Conservation (phyloP, 2,888 invertebrate species). For the Gibbula magus region DNA sequence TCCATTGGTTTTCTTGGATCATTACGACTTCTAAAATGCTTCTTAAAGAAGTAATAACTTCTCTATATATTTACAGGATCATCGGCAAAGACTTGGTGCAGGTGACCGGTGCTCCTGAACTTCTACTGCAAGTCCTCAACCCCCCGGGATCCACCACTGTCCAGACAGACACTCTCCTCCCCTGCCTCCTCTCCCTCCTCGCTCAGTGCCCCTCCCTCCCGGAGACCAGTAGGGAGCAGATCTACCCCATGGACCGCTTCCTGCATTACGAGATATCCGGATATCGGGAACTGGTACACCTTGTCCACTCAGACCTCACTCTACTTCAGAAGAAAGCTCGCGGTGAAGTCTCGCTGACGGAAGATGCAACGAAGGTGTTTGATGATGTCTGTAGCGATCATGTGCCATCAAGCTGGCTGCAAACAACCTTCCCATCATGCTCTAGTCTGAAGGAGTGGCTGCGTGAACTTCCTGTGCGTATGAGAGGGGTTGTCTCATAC, state of each 20-base stretch:
- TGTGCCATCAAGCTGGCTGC: slow-evolving; percentile 64
- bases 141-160: slow-evolving; percentile 40
- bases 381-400: slow-evolving; percentile 57
- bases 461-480: slow-evolving; percentile 44
- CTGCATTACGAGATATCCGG: slow-evolving; percentile 62
- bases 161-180: slow-evolving; percentile 47
- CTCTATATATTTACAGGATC: slow-evolving; percentile 43
- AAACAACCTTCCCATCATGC: slow-evolving; percentile 57
- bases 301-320: slow-evolving; percentile 54
- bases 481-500: slow-evolving; percentile 51
- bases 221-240: slow-evolving; percentile 59
- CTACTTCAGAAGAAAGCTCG: slow-evolving; percentile 49
- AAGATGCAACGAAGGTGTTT: slow-evolving; percentile 50
- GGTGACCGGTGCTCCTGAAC: slow-evolving; percentile 65
- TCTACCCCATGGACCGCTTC: slow-evolving; percentile 67
- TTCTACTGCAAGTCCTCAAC: slow-evolving; percentile 53
- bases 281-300: slow-evolving; percentile 51
- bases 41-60: neutral
- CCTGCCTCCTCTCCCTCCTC: slow-evolving; percentile 48
- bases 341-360: slow-evolving; percentile 55
- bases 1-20: too few relatives aligned
- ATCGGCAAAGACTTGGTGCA: slow-evolving; percentile 61
- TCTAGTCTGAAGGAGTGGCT: slow-evolving; percentile 59
- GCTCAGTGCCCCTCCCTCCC: slow-evolving; percentile 58
- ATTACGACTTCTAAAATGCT: neutral